A percentile compares a stretch with the other conserved stretches of the same genome.
phyloP scores from a whole-genome alignment of 2,113 vertebrate genomes.

The Eubucco bourcierii region DNA sequence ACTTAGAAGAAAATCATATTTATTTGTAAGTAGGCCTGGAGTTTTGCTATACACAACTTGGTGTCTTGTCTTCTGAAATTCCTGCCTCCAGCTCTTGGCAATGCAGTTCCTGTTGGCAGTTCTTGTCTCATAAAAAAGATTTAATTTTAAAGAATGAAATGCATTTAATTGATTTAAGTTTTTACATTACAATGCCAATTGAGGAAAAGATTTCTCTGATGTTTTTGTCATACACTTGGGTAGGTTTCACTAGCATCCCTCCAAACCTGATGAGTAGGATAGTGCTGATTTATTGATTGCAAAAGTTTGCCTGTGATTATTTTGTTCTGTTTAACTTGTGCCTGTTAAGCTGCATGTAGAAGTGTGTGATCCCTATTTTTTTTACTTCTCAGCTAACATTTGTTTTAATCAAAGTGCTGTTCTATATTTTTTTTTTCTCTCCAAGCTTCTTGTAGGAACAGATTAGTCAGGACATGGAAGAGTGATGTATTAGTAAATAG shows the following conservation, averaged over 20 bases:
- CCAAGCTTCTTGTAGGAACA: not conserved
- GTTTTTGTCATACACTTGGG: not conserved
- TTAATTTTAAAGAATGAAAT: not conserved
- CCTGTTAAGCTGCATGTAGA: not conserved
- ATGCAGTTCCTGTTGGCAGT: not conserved
- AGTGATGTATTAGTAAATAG: not conserved
- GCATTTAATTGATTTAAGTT: not conserved
- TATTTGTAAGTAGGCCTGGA: not conserved
- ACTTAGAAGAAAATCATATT: not conserved
- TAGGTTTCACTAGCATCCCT: not conserved
- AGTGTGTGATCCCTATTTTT: not conserved
- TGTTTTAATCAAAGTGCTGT: not conserved
- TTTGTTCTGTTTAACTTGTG: not conserved
- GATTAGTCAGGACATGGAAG: not conserved
- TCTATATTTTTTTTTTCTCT: not conserved
- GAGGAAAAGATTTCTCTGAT: not conserved
- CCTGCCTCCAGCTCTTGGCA: not conserved
- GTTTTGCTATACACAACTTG: not conserved
- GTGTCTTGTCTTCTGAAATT: not conserved
- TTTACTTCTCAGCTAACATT: not conserved
- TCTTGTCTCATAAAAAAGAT: not conserved
- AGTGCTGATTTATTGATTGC: accelerated
- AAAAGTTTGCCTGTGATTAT: not conserved
- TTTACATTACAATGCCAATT: not conserved
- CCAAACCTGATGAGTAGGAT: not conserved